phyloP scores from a whole-genome alignment of 2,797 vertebrate genomes.

The Valencia hispanica region DNA sequence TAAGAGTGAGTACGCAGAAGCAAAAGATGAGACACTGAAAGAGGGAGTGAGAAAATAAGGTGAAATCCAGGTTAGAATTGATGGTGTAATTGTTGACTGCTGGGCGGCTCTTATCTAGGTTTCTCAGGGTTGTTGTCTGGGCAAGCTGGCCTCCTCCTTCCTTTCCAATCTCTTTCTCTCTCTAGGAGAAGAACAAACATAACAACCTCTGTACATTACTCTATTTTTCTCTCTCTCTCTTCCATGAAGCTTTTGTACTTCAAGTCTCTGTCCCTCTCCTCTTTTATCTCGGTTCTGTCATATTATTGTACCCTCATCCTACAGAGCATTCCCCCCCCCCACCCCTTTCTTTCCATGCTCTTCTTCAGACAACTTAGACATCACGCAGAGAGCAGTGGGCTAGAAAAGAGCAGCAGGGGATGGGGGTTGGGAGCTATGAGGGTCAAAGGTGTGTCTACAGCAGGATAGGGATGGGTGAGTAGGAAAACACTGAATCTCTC shows the following conservation, averaged over 20 bases:
- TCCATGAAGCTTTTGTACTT: constrained; percentile 22
- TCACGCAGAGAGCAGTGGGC: constrained; percentile 57
- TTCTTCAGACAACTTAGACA: constrained; percentile 36
- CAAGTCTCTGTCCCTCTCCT: constrained; percentile 17
- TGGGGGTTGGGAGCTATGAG: constrained; percentile 28
- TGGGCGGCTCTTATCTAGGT: constrained; percentile 73
- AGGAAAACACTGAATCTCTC: constrained; percentile 44
- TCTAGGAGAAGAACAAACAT: constrained; percentile 50
- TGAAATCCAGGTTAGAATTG: constrained; percentile 57
- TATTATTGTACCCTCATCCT: constrained; percentile 48
- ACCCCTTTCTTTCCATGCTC: constrained; percentile 16
- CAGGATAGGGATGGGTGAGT: constrained; percentile 52
- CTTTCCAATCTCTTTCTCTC: constrained; percentile 54
- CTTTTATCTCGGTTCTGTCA: constrained; percentile 45
- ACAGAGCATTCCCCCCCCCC: constrained; percentile 11
- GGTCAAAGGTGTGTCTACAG: constrained; percentile 74
- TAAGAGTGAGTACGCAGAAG: constrained; percentile 11
- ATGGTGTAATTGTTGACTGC: constrained; percentile 75
- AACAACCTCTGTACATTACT: constrained; percentile 43
- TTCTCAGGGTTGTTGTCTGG: constrained; percentile 70
- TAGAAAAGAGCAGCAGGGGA: constrained; percentile 67
- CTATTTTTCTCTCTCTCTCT: constrained; percentile 4
- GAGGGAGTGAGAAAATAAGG: constrained; percentile 44
- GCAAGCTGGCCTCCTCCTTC: constrained; percentile 45
- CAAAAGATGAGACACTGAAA: constrained; percentile 42